These are phyloP conservation scores for Vireo altiloquus DNA, from an alignment of 2,113 vertebrate genomes.

Conservation along the genomic window DNA sequence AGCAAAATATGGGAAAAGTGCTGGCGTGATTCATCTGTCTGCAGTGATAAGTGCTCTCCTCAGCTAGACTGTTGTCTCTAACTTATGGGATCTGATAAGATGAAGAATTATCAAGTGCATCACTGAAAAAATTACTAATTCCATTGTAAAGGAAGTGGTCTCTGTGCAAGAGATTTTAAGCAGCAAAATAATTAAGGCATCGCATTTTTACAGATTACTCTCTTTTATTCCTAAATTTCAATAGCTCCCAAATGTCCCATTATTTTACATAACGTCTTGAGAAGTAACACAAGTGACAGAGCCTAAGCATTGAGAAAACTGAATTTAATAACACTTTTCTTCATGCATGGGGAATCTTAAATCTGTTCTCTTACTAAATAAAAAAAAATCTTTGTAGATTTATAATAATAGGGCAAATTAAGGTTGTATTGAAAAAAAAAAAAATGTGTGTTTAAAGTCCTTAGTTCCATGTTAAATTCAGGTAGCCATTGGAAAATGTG, in stretches of 20 bases:
- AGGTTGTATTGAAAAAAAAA: background rate
- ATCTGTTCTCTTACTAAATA: background rate
- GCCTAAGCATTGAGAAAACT: slow-evolving; percentile 46
- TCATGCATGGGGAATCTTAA: background rate
- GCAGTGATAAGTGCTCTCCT: background rate
- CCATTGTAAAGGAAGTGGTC: background rate
- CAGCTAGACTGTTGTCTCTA: background rate
- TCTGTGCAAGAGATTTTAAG: slow-evolving; percentile 20
- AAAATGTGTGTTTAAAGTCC: background rate
- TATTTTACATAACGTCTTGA: slow-evolving; percentile 57
- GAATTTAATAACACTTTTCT: slow-evolving; percentile 39
- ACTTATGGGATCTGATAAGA: background rate
- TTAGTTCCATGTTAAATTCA: background rate
- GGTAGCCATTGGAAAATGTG: background rate
- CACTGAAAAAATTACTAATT: background rate
- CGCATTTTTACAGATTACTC: background rate
- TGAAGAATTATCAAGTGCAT: background rate
- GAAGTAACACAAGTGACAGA: slow-evolving; percentile 43
- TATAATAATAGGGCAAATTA: background rate
- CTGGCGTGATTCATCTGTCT: background rate
- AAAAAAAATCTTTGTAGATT: background rate
- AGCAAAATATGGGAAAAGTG: background rate
- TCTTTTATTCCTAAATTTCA: slow-evolving; percentile 49
- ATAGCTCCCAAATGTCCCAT: slow-evolving; percentile 53
- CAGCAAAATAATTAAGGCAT: slow-evolving; percentile 19